A percentile compares a stretch with the other conserved stretches of the same genome.
phyloP scores from a whole-genome alignment of 2,797 vertebrate genomes.

The Erpetoichthys calabaricus region DNA sequence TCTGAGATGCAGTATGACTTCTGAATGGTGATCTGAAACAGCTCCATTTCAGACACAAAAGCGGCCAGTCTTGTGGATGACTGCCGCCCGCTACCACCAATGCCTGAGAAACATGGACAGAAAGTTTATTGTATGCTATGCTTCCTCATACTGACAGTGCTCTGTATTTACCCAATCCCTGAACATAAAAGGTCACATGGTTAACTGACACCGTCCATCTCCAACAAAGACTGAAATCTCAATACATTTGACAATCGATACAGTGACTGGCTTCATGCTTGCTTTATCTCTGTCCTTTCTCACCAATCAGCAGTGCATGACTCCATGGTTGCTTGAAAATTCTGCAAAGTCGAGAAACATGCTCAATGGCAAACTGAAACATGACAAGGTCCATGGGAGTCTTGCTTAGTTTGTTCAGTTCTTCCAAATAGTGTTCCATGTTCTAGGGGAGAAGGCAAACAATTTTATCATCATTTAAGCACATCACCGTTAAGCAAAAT shows the following conservation, averaged over 20 bases:
- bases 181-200: no score
- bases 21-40: constrained; percentile 34
- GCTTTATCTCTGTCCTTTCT: neutral
- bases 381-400: constrained; percentile 23
- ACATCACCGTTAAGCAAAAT: neutral
- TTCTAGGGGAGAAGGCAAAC: constrained; percentile 7
- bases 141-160: neutral
- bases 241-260: neutral
- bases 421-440: constrained; percentile 16
- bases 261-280: neutral
- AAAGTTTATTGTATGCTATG: neutral
- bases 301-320: constrained; percentile 21
- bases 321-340: constrained; percentile 17
- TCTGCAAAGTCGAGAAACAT: constrained; percentile 20
- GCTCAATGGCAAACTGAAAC: constrained; percentile 22
- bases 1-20: constrained; percentile 17
- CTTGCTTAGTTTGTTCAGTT: constrained; percentile 18
- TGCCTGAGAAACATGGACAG: constrained; percentile 3
- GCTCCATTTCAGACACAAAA: constrained; percentile 20
- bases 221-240: no score
- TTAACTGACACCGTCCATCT: no score
- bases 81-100: constrained; percentile 19
- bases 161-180: no score
- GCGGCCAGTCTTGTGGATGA: constrained; percentile 16
- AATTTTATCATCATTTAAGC: no score